Percentiles rank a stretch among this genome's conserved stretches.
These are phyloP conservation scores for Centropyge bicolor DNA, from an alignment of 2,797 vertebrate genomes.

Conservation along the genomic window DNA sequence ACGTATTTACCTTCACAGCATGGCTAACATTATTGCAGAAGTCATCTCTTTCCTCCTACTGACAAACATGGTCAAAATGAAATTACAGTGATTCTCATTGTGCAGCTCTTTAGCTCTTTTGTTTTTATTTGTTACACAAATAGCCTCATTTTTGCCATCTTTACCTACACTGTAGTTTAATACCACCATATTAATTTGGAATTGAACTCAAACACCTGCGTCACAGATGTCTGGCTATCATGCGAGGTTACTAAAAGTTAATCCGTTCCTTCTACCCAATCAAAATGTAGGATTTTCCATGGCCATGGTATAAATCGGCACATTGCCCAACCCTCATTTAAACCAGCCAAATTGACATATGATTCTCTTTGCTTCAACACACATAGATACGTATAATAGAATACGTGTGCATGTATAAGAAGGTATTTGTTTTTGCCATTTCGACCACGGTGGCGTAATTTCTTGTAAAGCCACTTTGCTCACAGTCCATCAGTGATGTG, in stretches of 20 bases:
- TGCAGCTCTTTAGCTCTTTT: background rate
- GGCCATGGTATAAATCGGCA: background rate
- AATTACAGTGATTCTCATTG: background rate
- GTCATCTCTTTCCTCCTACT: background rate
- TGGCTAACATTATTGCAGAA: background rate
- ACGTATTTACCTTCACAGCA: background rate
- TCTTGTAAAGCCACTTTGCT: slow-evolving; percentile 47
- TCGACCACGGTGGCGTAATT: background rate
- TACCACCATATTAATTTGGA: background rate
- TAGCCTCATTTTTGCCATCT: background rate
- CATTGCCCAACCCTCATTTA: background rate
- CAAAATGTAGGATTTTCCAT: slow-evolving; percentile 2
- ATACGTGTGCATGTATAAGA: too few relatives aligned
- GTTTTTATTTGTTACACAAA: background rate
- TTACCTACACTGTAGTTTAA: background rate
- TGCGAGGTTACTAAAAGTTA: background rate
- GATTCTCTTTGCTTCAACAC: background rate
- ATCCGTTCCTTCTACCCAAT: background rate
- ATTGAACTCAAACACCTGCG: background rate
- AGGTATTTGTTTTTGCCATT: slow-evolving; percentile 22
- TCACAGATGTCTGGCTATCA: background rate
- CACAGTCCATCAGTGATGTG: slow-evolving; percentile 50
- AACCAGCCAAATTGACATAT: background rate
- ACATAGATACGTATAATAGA: background rate
- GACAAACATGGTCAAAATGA: background rate